A percentile compares a stretch with the other conserved stretches of the same genome.
Evolutionary conservation across 2,888 invertebrate species (phyloP).

Genomic region (Aromia moschata): DNA sequence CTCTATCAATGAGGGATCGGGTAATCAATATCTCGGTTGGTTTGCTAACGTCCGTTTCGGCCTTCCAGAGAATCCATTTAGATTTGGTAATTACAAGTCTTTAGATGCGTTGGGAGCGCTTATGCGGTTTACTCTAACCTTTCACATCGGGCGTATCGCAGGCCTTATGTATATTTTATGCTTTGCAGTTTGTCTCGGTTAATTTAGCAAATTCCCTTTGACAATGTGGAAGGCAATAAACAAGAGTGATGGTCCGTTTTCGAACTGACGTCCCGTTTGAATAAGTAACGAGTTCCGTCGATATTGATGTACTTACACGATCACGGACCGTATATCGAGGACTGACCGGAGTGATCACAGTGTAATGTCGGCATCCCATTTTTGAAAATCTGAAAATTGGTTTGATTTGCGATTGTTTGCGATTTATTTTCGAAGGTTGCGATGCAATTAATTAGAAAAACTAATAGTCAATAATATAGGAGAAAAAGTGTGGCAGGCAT

Average conservation of each 20-base stretch:
- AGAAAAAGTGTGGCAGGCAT: no score
- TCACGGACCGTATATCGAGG: no score
- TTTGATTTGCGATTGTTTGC: no score
- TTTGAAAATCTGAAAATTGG: no score
- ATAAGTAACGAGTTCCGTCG: conserved; percentile 29
- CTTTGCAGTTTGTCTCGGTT: conserved; percentile 28
- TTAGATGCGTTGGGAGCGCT: neutral
- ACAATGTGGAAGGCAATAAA: conserved; percentile 27
- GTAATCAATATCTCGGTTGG: neutral
- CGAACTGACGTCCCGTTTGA: conserved; percentile 24
- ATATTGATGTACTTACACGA: conserved; percentile 31
- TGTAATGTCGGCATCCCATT: no score
- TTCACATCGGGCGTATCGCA: conserved; percentile 8
- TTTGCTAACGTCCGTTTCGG: conserved; percentile 6
- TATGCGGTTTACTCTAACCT: neutral
- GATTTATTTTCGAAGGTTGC: no score
- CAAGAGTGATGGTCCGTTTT: conserved; percentile 31
- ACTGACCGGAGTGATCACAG: no score
- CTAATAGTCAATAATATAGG: no score
- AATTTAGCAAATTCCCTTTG: conserved; percentile 29
- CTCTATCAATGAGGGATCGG: neutral
- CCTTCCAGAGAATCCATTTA: conserved; percentile 8
- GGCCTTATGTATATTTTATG: conserved; percentile 22
- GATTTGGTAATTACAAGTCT: conserved; percentile 13
- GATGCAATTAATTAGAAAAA: no score